These are phyloP conservation scores for Hyphantria cunea DNA, from an alignment of 1,140 invertebrate species.

Conservation along the genomic window DNA sequence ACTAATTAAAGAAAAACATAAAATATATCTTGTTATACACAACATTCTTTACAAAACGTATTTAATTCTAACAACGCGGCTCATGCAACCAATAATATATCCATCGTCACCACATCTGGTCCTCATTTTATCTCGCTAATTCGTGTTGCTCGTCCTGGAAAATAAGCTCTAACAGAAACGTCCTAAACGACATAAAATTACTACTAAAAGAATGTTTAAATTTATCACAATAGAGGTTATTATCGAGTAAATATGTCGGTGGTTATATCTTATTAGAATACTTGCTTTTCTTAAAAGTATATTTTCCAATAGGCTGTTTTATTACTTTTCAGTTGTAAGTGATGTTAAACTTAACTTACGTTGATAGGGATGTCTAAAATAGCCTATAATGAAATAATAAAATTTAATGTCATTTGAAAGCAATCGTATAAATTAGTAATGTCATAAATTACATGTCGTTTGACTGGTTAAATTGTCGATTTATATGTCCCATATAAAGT, in stretches of 20 bases:
- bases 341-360: slow-evolving; percentile 4
- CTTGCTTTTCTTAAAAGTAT: slow-evolving; percentile 13
- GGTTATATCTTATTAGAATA: background rate
- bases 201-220: background rate
- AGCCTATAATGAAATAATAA: background rate
- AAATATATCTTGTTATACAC: slow-evolving; percentile 1
- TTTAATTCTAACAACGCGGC: slow-evolving; percentile 41
- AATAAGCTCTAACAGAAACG: slow-evolving; percentile 37
- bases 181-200: slow-evolving; percentile 27
- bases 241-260: background rate
- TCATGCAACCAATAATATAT: slow-evolving; percentile 49
- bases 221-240: background rate
- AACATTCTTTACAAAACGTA: slow-evolving; percentile 32
- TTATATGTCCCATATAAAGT: no score
- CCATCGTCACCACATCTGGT: slow-evolving; percentile 56
- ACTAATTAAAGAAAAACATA: no score
- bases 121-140: slow-evolving; percentile 63
- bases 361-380: slow-evolving; percentile 9
- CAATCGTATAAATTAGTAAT: background rate
- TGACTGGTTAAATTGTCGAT: no score
- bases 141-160: slow-evolving; percentile 43
- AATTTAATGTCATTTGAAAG: background rate
- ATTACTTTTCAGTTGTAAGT: slow-evolving; percentile 17
- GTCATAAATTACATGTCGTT: background rate
- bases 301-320: slow-evolving; percentile 24